These are phyloP conservation scores for Sinella curviseta DNA, from an alignment of 1,140 invertebrate species.

Conservation along the genomic window DNA sequence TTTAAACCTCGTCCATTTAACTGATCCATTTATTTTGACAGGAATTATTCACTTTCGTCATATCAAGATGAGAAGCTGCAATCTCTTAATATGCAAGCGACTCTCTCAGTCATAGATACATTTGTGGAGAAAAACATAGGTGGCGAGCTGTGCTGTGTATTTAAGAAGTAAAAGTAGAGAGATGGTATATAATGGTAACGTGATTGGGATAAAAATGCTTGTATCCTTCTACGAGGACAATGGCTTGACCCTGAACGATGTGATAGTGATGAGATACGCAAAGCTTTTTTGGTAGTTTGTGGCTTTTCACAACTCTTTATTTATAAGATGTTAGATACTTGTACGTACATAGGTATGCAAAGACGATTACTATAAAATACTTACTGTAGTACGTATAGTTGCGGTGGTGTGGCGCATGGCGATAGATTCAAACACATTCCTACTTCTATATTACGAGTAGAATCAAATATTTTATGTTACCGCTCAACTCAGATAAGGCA, in stretches of 20 bases:
- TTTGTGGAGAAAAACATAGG: background rate
- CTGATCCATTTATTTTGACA: too few species aligned
- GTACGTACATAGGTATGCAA: too few species aligned
- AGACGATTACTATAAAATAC: background rate
- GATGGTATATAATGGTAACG: background rate
- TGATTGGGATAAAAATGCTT: background rate
- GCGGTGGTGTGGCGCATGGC: background rate
- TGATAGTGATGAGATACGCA: background rate
- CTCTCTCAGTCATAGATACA: too few species aligned
- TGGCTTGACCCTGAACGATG: constrained; percentile 13
- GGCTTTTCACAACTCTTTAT: background rate
- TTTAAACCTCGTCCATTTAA: too few species aligned
- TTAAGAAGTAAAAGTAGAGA: too few species aligned
- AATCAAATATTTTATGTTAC: too few species aligned
- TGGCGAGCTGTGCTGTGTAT: too few species aligned
- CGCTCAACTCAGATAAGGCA: too few species aligned
- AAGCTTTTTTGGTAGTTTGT: background rate
- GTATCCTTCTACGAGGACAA: constrained; percentile 18
- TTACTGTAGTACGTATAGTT: background rate
- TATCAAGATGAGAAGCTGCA: too few species aligned
- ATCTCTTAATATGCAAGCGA: too few species aligned
- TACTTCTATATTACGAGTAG: background rate
- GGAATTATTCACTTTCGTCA: too few species aligned
- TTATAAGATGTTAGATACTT: background rate
- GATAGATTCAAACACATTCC: background rate